These are phyloP conservation scores for Drosophila triauraria DNA, from an alignment of 1,140 invertebrate genomes.

Conservation along the genomic window DNA sequence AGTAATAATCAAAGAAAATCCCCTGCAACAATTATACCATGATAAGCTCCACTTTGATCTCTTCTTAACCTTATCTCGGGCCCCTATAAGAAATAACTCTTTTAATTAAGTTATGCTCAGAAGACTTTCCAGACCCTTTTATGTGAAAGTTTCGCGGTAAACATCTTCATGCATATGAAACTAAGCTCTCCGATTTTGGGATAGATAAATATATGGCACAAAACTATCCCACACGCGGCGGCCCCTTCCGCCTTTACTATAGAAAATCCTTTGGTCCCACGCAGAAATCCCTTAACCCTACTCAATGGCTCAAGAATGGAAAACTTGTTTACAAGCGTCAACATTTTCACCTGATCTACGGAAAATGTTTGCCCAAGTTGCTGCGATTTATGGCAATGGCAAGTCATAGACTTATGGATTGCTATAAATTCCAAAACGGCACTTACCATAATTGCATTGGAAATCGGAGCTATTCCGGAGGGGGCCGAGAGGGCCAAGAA, in stretches of 20 bases:
- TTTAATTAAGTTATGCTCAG: slow-evolving; percentile 44
- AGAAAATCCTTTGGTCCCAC: slow-evolving; percentile 16
- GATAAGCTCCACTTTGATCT: slow-evolving; percentile 36
- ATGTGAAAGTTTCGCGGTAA: slow-evolving; percentile 37
- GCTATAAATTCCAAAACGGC: slow-evolving; percentile 71
- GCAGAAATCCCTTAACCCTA: slow-evolving; percentile 35
- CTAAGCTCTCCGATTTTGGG: slow-evolving; percentile 36
- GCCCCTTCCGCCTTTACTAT: background rate
- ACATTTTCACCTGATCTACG: slow-evolving; percentile 64
- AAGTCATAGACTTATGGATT: slow-evolving; percentile 82
- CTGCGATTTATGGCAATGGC: slow-evolving; percentile 73
- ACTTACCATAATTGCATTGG: slow-evolving; percentile 82
- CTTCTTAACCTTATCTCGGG: background rate
- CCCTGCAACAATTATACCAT: background rate
- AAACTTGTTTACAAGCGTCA: slow-evolving; percentile 77
- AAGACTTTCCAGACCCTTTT: slow-evolving; percentile 5
- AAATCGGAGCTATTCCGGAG: slow-evolving; percentile 30
- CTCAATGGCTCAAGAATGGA: slow-evolving; percentile 41
- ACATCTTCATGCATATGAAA: slow-evolving; percentile 48
- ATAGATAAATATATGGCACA: slow-evolving; percentile 40
- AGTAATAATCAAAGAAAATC: background rate
- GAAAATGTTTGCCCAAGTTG: slow-evolving; percentile 60
- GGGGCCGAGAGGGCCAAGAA: background rate
- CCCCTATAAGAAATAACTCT: slow-evolving; percentile 34
- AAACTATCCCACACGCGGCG: slow-evolving; percentile 17